Evolutionary conservation across 1,140 invertebrate species (phyloP), one percentile per base, ranked within the genome.

Genomic region (Brachionus koreanus): DNA sequence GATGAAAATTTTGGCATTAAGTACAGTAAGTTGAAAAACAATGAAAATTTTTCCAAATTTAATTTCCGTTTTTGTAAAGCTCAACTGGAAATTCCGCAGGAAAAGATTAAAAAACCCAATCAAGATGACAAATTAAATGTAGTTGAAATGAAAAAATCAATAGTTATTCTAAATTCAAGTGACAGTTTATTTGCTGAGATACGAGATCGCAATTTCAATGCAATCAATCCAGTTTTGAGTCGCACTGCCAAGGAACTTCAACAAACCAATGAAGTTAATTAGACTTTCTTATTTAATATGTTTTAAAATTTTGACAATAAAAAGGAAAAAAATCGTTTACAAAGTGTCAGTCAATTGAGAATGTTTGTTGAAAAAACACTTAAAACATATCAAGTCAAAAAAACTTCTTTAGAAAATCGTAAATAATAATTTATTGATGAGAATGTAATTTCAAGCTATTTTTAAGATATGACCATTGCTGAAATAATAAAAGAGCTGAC

Each of bases 171-270:
- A 6, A 95, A 96, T 89, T 98, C 96, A 1, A 91, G 91, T 2
- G 95, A 98, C 86, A 93, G 94, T 86, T 88, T 98, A 3, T 98
- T 93, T 89, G 91, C 92, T 13, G 95, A 97, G 87, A 90, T 89
- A 13, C 91, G 96, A 57, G 95, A 98, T 87, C 95, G 94, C 89
- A 96, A 95, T 88, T 98, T 98, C 86, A 95, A 94, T 87, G 93
- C 93, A 82, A 94, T 97, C 25, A 94, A 94, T 16, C 91, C 92
- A 67, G 91, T 93, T 42, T 88, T 98, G 0, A 94, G 93, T 65
- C 92, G 92, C 85, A 96, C 95, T 88, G 95, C 95, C 0, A 94
- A 93, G 87, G 88, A 79, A 37, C 76, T 79, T 29, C 76, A 79
- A 25, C 76, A 79, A 79, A 52, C 76, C 16, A 79, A 79, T 79